phyloP scores from a whole-genome alignment of 2,888 invertebrate genomes.

The Nemapogon koenigi region DNA sequence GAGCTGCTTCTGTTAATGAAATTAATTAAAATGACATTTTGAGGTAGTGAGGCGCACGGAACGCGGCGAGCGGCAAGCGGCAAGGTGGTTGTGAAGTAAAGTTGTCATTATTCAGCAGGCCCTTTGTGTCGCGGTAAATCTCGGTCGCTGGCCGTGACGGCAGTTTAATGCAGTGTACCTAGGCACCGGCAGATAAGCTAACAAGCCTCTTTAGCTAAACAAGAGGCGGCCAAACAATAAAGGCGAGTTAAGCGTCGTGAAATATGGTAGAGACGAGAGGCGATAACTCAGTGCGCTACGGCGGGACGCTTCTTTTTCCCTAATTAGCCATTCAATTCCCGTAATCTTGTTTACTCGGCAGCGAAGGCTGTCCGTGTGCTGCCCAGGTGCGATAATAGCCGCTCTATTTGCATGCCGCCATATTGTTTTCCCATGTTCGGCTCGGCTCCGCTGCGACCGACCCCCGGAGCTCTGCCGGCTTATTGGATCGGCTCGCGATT shows the following conservation, averaged over 20 bases:
- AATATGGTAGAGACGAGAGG: conserved; percentile 54
- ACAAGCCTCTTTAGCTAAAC: conserved; percentile 56
- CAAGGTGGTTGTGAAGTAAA: too few relatives aligned
- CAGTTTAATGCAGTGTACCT: conserved; percentile 54
- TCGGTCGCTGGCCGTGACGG: conserved; percentile 35
- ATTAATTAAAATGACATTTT: too few relatives aligned
- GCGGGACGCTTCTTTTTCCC: conserved; percentile 56
- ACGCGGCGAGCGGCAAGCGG: too few relatives aligned
- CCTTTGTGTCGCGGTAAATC: conserved; percentile 39
- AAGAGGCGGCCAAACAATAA: conserved; percentile 56
- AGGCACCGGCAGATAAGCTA: conserved; percentile 52
- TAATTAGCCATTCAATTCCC: conserved; percentile 65
- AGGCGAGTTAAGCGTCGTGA: conserved; percentile 56
- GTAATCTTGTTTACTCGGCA: conserved; percentile 63
- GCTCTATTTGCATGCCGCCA: conserved; percentile 65
- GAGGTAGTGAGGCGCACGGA: too few relatives aligned
- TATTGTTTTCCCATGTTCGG: conserved; percentile 60
- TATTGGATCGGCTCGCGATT: conserved; percentile 63
- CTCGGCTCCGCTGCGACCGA: conserved; percentile 46
- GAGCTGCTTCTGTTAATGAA: too few relatives aligned
- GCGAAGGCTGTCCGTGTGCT: conserved; percentile 35
- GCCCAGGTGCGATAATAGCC: conserved; percentile 65
- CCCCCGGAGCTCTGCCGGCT: conserved; percentile 58
- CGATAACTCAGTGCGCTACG: conserved; percentile 48
- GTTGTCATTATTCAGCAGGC: conserved; percentile 26